These are phyloP conservation scores for Psephotus haematonotus DNA, from an alignment of 2,113 vertebrate species.

Conservation along the genomic window DNA sequence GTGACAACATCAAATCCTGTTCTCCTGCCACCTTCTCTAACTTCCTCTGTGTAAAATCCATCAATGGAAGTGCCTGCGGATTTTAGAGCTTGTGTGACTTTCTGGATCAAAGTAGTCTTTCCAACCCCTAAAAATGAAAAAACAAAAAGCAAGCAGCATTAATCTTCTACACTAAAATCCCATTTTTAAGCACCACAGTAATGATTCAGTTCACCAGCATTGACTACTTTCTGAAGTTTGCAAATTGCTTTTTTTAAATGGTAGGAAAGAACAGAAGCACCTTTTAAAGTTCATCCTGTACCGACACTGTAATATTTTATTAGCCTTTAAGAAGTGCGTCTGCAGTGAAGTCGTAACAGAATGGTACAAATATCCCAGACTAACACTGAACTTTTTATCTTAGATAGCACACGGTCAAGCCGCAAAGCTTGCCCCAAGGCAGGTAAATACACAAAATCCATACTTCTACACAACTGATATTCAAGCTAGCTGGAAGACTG, in stretches of 20 bases:
- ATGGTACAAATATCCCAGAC: not conserved
- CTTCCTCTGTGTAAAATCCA: constrained; percentile 97
- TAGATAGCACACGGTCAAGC: not conserved
- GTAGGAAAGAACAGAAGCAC: not conserved
- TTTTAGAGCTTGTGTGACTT: constrained; percentile 80
- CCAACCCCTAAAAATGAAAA: constrained; percentile 84
- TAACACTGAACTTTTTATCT: not conserved
- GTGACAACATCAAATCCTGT: constrained; percentile 96
- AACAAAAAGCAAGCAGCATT: not conserved
- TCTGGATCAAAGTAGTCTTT: constrained; percentile 94
- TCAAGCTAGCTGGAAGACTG: not conserved
- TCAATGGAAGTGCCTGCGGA: constrained; percentile 77
- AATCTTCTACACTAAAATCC: not conserved
- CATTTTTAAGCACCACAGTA: not conserved
- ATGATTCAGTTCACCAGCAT: not conserved
- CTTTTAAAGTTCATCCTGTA: not conserved
- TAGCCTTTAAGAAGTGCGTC: not conserved
- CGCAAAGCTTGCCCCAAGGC: not conserved
- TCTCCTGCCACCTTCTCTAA: constrained; percentile 86
- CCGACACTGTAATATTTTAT: not conserved
- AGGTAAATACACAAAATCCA: not conserved
- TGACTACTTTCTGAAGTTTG: not conserved
- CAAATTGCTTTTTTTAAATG: not conserved
- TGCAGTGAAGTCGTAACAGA: not conserved
- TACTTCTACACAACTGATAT: not conserved